These are phyloP conservation scores for Metridium senile DNA, from an alignment of 92 coral and sea anemone genomes.

Conservation along the genomic window DNA sequence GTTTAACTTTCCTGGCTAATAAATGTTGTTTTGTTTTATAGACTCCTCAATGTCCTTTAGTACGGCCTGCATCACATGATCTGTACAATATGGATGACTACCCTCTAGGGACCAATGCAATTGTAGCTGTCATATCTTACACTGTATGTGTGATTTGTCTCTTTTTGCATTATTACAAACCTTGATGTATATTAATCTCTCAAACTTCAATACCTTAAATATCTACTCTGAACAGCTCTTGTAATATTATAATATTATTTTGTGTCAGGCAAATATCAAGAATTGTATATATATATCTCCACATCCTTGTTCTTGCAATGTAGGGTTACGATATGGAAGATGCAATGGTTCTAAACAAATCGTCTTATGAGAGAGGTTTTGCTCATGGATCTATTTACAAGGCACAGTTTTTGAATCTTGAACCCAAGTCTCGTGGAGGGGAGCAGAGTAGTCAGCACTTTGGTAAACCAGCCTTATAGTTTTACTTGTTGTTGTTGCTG, in stretches of 20 bases:
- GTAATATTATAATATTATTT: no score
- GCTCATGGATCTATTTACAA: constrained; percentile 96
- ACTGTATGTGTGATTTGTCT: constrained; percentile 59
- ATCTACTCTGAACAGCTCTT: no score
- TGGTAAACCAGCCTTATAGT: constrained; percentile 10
- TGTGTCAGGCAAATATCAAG: no score
- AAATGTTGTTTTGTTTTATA: not conserved
- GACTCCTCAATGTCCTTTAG: constrained; percentile 97
- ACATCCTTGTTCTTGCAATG: no score
- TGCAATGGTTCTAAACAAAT: constrained; percentile 95
- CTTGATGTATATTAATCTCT: no score
- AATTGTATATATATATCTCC: no score
- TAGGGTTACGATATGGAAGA: constrained; percentile 99
- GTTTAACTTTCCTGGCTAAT: not conserved
- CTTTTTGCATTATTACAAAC: not conserved
- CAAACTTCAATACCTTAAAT: no score
- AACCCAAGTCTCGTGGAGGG: constrained; percentile 18
- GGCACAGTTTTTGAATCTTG: constrained; percentile 61
- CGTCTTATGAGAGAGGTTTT: constrained; percentile 94
- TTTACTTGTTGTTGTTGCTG: not conserved
- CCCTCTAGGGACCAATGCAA: constrained; percentile 92
- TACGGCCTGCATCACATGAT: constrained; percentile 89
- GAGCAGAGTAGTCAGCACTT: constrained; percentile 18
- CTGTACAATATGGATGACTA: constrained; percentile 81
- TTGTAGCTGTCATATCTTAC: constrained; percentile 96